Percentiles rank a stretch among this genome's conserved stretches.
These are phyloP conservation scores for Dendrocincla fuliginosa DNA, from an alignment of 2,797 vertebrate species.

Conservation along the genomic window DNA sequence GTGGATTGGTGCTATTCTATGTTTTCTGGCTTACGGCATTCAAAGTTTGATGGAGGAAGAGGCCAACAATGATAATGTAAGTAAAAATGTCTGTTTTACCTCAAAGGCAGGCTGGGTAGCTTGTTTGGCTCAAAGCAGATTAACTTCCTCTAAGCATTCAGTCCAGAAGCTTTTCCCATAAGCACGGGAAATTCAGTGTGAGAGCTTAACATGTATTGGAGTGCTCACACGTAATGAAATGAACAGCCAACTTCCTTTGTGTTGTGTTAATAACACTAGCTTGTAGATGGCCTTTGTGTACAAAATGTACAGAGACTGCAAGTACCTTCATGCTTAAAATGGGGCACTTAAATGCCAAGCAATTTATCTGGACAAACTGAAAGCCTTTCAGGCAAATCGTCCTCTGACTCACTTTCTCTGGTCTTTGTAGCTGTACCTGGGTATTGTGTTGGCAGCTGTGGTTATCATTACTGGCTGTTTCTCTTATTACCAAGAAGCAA, in stretches of 20 bases:
- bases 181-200: not conserved
- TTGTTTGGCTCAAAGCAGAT: not conserved
- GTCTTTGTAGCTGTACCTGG: slow-evolving; percentile 85
- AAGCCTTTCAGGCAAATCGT: not conserved
- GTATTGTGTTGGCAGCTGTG: slow-evolving; percentile 91
- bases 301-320: slow-evolving; percentile 1
- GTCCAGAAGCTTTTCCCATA: slow-evolving; percentile 34
- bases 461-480: slow-evolving; percentile 98
- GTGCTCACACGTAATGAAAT: slow-evolving; percentile 26
- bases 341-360: not conserved
- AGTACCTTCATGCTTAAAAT: not conserved
- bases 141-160: not conserved
- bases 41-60: slow-evolving; percentile 84
- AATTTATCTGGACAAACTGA: not conserved
- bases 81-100: slow-evolving; percentile 30
- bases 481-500: slow-evolving; percentile 98
- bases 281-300: not conserved
- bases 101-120: not conserved
- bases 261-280: not conserved
- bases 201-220: slow-evolving; percentile 27
- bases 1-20: slow-evolving; percentile 95
- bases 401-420: slow-evolving; percentile 33
- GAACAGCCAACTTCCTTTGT: slow-evolving; percentile 32
- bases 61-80: slow-evolving; percentile 88
- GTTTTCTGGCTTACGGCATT: slow-evolving; percentile 91